Conservation (phyloP, 2,113 vertebrate species). For the Chaetorhynchus papuensis region DNA sequence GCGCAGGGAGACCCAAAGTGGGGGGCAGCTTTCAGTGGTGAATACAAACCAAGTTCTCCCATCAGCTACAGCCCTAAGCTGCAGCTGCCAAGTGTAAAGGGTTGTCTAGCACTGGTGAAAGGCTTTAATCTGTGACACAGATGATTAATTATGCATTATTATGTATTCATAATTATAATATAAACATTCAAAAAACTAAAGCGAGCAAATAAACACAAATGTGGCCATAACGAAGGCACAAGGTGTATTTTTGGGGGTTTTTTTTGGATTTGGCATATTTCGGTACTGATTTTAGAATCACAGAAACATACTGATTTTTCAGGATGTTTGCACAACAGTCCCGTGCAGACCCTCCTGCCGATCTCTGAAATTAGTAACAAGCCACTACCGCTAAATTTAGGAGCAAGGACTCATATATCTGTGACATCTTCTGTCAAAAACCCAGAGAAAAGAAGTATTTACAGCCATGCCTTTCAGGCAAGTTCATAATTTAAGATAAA, state of each 20-base stretch:
- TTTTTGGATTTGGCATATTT: neutral
- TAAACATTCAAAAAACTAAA: neutral
- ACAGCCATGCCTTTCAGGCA: neutral
- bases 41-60: neutral
- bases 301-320: neutral
- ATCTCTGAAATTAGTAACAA: neutral
- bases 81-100: neutral
- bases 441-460: neutral
- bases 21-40: neutral
- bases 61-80: neutral
- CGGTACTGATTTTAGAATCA: neutral
- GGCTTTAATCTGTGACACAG: neutral
- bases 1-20: neutral
- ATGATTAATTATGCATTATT: neutral
- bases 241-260: neutral
- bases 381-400: neutral
- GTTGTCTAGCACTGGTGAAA: neutral
- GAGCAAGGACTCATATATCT: neutral
- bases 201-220: neutral
- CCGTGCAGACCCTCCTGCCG: neutral
- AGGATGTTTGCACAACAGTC: neutral
- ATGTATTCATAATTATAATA: neutral
- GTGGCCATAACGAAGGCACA: neutral
- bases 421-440: neutral
- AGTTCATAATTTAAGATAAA: neutral